These are phyloP conservation scores for Odontamblyopus lacepedii DNA, from an alignment of 2,797 vertebrate genomes.

Conservation along the genomic window DNA sequence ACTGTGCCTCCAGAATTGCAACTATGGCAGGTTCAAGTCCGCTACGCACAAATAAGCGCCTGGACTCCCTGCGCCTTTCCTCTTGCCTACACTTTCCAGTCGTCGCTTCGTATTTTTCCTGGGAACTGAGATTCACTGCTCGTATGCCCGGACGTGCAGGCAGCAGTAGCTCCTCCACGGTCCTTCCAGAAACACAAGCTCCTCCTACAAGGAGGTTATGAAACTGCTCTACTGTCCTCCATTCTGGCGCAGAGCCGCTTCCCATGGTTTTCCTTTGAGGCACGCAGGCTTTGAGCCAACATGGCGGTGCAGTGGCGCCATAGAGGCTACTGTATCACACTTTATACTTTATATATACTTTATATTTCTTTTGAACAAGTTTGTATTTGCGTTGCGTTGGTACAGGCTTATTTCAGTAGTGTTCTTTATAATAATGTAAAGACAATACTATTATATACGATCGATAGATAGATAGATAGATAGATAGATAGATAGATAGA, in stretches of 20 bases:
- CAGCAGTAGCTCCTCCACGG: conserved; percentile 37
- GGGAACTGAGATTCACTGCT: conserved; percentile 29
- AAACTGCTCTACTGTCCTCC: conserved; percentile 70
- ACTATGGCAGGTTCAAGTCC: conserved; percentile 5
- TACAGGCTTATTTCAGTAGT: not conserved
- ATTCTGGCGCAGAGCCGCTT: conserved; percentile 67
- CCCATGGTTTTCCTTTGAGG: conserved; percentile 22
- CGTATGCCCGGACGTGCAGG: conserved; percentile 39
- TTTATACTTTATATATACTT: conserved; percentile 44
- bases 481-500: no score
- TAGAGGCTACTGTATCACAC: conserved; percentile 31
- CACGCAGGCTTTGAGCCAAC: conserved; percentile 66
- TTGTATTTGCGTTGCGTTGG: not conserved
- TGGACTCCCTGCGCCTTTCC: conserved; percentile 26
- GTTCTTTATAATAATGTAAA: not conserved
- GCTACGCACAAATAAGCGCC: conserved; percentile 2
- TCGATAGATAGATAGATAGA: no score
- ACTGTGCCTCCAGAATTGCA: not conserved
- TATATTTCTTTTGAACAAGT: conserved; percentile 30
- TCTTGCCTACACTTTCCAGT: conserved; percentile 32
- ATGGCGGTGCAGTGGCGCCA: conserved; percentile 62
- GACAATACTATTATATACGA: not conserved
- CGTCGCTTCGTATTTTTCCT: conserved; percentile 45
- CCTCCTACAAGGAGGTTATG: conserved; percentile 72
- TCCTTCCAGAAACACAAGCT: conserved; percentile 71